Percentiles rank a stretch among this genome's conserved stretches.
Evolutionary conservation across 2,797 vertebrate genomes (phyloP).

Genomic region (Pitangus sulphuratus): DNA sequence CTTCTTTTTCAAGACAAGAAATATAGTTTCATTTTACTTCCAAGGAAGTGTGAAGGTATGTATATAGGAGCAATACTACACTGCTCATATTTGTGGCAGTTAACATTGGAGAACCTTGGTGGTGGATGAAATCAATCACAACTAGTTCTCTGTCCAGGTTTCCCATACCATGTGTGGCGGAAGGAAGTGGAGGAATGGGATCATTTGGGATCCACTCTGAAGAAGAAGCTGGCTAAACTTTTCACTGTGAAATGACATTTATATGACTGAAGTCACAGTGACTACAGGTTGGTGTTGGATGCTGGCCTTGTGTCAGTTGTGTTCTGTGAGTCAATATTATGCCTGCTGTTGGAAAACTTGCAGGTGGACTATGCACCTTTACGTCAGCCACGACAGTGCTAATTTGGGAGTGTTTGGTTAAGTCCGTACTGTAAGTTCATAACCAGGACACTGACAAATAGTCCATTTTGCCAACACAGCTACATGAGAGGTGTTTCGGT

Average conservation of each 20-base stretch:
- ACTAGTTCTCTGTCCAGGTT: background rate
- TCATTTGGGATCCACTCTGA: background rate
- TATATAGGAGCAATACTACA: background rate
- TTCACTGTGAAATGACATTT: background rate
- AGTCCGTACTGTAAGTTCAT: background rate
- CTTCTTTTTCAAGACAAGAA: background rate
- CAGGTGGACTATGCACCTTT: background rate
- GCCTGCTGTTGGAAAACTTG: background rate
- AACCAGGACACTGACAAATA: background rate
- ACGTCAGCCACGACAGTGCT: background rate
- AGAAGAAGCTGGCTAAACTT: background rate
- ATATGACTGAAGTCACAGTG: background rate
- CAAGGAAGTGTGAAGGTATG: background rate
- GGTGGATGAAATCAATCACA: background rate
- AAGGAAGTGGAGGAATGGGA: background rate
- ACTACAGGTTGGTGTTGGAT: background rate
- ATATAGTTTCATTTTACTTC: background rate
- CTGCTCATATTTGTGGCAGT: background rate
- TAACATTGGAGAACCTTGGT: background rate
- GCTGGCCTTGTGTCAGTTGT: background rate
- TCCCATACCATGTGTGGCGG: rapidly evolving
- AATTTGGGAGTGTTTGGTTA: background rate
- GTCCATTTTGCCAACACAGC: background rate
- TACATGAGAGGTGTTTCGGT: background rate
- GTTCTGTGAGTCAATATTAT: background rate